These are phyloP conservation scores for Anomalospiza imberbis DNA, from an alignment of 2,797 vertebrate species.

Conservation along the genomic window DNA sequence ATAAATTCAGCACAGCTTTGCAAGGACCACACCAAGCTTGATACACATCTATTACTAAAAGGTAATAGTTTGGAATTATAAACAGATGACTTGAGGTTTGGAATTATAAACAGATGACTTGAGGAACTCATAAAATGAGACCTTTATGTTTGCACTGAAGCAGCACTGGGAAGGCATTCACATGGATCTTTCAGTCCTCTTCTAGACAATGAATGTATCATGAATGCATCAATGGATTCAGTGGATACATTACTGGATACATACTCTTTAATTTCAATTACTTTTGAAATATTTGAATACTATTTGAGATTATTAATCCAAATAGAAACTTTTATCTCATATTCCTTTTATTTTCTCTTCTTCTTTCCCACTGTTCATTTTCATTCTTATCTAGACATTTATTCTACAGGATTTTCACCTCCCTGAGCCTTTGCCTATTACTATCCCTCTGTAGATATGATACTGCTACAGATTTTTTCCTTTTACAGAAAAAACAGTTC, in stretches of 20 bases:
- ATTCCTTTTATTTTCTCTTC: background rate
- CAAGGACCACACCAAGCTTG: slow-evolving; percentile 80
- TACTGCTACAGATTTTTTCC: background rate
- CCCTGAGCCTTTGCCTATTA: background rate
- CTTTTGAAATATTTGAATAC: background rate
- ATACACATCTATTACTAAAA: slow-evolving; percentile 77
- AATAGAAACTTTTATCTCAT: background rate
- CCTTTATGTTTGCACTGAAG: background rate
- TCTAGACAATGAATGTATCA: background rate
- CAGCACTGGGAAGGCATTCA: background rate
- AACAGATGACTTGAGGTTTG: background rate
- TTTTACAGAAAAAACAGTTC: background rate
- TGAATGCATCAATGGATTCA: background rate
- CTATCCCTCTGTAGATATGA: background rate
- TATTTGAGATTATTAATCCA: background rate
- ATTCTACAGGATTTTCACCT: background rate
- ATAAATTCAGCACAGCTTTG: slow-evolving; percentile 72
- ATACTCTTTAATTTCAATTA: background rate
- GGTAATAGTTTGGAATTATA: background rate
- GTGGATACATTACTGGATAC: fast-evolving
- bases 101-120: background rate
- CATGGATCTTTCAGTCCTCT: background rate
- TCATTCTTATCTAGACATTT: background rate
- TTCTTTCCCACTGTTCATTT: background rate
- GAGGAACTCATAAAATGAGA: background rate